phyloP scores from a whole-genome alignment of 2,888 invertebrate genomes.

The Orthosia incerta region DNA sequence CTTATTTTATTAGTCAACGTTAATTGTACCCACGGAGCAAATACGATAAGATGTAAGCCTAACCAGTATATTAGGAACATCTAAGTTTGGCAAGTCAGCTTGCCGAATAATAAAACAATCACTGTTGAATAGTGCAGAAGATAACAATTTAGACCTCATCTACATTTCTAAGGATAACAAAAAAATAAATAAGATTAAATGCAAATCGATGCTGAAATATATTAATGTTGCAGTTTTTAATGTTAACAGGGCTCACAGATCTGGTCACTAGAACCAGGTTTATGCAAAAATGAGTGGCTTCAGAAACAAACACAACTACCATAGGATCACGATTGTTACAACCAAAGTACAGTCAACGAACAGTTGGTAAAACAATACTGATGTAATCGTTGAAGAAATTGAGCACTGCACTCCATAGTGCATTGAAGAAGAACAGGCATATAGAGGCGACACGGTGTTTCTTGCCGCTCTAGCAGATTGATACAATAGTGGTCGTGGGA shows the following conservation, averaged over 20 bases:
- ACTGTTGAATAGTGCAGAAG: not conserved
- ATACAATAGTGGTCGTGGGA: conserved; percentile 74
- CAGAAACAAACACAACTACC: not conserved
- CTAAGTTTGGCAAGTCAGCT: not conserved
- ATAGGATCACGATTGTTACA: not conserved
- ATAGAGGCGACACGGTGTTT: not conserved
- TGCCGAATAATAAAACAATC: not conserved
- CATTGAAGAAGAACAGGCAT: not conserved
- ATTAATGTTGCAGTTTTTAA: no score
- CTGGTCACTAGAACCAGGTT: not conserved
- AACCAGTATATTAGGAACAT: not conserved
- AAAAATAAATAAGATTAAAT: not conserved
- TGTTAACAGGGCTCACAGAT: not conserved
- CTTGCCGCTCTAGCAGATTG: conserved; percentile 23
- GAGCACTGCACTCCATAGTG: not conserved
- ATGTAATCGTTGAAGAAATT: not conserved
- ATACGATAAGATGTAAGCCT: not conserved
- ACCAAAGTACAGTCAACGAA: not conserved
- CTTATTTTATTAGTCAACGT: no score
- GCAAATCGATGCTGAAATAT: not conserved
- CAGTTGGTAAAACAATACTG: not conserved
- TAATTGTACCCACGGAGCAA: not conserved
- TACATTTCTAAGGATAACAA: not conserved
- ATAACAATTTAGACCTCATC: not conserved
- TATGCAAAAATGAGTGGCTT: not conserved